A percentile compares a stretch with the other conserved stretches of the same genome.
Conservation (phyloP, 2,113 vertebrate genomes). For the Muntiacus muntjak region DNA sequence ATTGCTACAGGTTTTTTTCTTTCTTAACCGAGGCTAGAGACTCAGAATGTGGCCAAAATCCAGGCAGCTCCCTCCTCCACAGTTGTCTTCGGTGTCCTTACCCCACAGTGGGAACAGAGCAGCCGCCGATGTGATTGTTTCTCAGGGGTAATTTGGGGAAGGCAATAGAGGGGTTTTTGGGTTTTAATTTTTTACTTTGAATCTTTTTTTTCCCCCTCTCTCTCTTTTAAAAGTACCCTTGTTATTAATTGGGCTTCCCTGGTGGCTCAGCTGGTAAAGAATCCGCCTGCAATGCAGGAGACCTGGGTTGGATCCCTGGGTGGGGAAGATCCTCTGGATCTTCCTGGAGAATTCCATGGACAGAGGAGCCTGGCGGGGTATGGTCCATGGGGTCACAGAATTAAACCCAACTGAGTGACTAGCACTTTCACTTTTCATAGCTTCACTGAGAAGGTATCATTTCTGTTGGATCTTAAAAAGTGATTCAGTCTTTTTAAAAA, state of each 20-base stretch:
- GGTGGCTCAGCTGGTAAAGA: background rate
- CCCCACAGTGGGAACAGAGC: background rate
- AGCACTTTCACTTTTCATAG: background rate
- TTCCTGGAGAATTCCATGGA: background rate
- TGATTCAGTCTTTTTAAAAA: background rate
- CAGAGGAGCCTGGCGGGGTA: background rate
- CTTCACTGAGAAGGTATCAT: background rate
- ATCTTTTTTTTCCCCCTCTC: background rate
- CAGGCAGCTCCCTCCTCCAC: background rate
- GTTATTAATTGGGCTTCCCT: background rate
- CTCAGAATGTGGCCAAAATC: background rate
- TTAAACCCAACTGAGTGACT: background rate
- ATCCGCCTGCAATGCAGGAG: background rate
- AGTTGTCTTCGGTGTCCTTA: too few relatives aligned
- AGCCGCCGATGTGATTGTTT: background rate
- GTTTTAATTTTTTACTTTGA: background rate
- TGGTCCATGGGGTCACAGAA: background rate
- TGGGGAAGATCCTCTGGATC: background rate
- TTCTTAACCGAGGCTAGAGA: background rate
- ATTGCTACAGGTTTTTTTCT: background rate
- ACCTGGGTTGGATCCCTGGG: background rate
- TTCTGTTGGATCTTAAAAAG: background rate
- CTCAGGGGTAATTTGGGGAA: background rate
- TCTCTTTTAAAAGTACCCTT: background rate
- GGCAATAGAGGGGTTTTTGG: too few relatives aligned